phyloP scores from a whole-genome alignment of 1,140 invertebrate genomes.

The Parasteatoda tepidariorum region DNA sequence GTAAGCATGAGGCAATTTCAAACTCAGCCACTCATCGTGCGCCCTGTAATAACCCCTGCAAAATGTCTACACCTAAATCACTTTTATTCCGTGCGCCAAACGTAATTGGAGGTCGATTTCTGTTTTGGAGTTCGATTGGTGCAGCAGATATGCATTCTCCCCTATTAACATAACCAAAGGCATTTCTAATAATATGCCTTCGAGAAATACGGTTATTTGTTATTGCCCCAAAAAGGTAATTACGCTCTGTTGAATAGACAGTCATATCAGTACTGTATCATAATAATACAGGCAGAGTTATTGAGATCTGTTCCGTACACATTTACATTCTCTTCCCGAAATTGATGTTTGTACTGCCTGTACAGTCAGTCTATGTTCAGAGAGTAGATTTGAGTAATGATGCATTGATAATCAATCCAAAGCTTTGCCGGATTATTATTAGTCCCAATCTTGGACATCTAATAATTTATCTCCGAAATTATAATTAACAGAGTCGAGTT shows the following conservation, averaged over 20 bases:
- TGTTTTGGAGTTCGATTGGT: conserved; percentile 45
- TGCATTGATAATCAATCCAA: no score
- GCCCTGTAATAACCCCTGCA: conserved; percentile 18
- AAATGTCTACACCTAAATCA: conserved; percentile 45
- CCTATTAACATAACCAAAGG: conserved; percentile 46
- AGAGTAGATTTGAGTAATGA: no score
- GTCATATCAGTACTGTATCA: neutral
- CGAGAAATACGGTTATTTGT: conserved; percentile 25
- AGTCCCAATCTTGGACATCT: no score
- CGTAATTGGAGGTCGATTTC: conserved; percentile 54
- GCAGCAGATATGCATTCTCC: conserved; percentile 30
- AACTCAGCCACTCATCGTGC: conserved; percentile 39
- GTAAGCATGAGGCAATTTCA: conserved; percentile 52
- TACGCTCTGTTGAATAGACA: neutral
- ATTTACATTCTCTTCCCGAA: neutral
- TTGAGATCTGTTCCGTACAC: neutral
- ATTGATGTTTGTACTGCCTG: neutral
- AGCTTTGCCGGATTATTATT: no score
- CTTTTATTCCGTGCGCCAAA: conserved; percentile 42
- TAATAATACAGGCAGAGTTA: conserved; percentile 1
- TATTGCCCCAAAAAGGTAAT: conserved; percentile 45
- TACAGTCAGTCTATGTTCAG: no score
- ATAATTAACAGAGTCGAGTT: no score
- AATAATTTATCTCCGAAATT: no score
- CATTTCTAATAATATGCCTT: conserved; percentile 35